Conservation (phyloP, 2,113 vertebrate genomes). For the human region DNA sequence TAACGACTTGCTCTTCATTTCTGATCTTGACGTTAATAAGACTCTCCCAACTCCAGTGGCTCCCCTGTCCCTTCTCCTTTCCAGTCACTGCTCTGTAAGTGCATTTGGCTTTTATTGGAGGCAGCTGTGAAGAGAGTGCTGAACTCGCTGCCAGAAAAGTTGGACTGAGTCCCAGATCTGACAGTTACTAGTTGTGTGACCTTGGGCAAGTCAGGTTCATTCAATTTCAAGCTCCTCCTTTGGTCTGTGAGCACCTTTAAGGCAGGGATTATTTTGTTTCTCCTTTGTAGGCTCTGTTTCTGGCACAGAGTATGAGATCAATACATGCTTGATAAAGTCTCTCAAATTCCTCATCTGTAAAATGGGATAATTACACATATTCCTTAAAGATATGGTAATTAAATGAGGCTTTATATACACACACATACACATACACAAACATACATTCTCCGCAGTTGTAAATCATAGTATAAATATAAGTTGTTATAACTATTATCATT, state of each 20-base stretch:
- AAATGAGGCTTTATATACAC: neutral
- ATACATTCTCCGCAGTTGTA: slow-evolving; percentile 6
- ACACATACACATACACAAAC: neutral
- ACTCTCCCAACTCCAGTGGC: neutral
- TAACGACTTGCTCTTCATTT: slow-evolving; percentile 26
- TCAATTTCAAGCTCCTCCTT: neutral
- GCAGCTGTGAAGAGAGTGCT: slow-evolving; percentile 27
- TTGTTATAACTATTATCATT: slow-evolving; percentile 52
- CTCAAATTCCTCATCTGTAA: slow-evolving; percentile 21
- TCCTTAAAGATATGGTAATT: slow-evolving; percentile 15
- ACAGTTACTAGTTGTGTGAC: slow-evolving; percentile 56
- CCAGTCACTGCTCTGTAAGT: neutral
- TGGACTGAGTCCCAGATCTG: slow-evolving; percentile 5
- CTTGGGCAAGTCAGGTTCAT: slow-evolving; percentile 56
- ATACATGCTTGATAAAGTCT: neutral
- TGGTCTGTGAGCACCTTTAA: neutral
- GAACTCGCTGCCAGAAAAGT: slow-evolving; percentile 8
- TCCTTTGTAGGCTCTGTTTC: neutral
- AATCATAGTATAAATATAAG: slow-evolving; percentile 47
- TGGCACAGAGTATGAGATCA: neutral
- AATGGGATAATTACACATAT: slow-evolving; percentile 26
- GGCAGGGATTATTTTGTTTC: neutral
- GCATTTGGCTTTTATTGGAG: slow-evolving; percentile 49
- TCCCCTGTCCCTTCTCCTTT: neutral
- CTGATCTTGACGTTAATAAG: neutral